These are phyloP conservation scores for Urosaurus nigricauda DNA, from an alignment of 2,797 vertebrate genomes.

Conservation along the genomic window DNA sequence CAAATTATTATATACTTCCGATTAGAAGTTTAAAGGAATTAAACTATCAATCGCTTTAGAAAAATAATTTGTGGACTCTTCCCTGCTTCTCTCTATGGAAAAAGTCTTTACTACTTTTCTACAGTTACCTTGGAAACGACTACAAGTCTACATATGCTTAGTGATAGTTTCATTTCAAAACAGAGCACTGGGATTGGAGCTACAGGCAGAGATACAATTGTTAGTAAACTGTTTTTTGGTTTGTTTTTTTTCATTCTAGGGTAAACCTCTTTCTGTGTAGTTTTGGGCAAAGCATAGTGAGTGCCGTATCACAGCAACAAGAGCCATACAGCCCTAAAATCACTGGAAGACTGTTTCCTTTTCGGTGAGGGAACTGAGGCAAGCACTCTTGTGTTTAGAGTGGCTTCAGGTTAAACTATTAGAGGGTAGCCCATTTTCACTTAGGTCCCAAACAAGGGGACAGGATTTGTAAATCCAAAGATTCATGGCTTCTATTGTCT, in stretches of 20 bases:
- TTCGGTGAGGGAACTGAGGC: not conserved
- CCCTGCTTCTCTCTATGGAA: slow-evolving; percentile 18
- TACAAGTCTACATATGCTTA: slow-evolving; percentile 21
- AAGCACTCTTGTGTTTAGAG: not conserved
- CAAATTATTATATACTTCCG: not conserved
- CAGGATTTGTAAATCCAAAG: no score
- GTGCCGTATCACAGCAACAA: not conserved
- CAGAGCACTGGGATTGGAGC: slow-evolving; percentile 33
- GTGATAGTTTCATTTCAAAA: slow-evolving; percentile 24
- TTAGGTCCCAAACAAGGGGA: no score
- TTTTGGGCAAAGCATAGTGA: not conserved
- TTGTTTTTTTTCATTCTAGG: not conserved
- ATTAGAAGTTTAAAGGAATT: not conserved
- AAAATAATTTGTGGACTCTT: not conserved
- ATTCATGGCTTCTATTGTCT: no score
- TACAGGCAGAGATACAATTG: slow-evolving; percentile 15
- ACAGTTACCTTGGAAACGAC: slow-evolving; percentile 55
- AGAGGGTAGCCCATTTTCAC: no score
- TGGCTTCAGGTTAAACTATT: no score
- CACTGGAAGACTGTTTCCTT: not conserved
- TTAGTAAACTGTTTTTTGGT: slow-evolving; percentile 31
- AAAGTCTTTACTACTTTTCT: slow-evolving; percentile 34
- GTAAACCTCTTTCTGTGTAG: not conserved
- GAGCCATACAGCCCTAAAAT: no score
- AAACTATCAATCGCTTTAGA: slow-evolving; percentile 11